Evolutionary conservation across 2,113 vertebrate genomes (phyloP), one percentile per base, ranked within the genome.

Genomic region (Eulacestoma nigropectus): DNA sequence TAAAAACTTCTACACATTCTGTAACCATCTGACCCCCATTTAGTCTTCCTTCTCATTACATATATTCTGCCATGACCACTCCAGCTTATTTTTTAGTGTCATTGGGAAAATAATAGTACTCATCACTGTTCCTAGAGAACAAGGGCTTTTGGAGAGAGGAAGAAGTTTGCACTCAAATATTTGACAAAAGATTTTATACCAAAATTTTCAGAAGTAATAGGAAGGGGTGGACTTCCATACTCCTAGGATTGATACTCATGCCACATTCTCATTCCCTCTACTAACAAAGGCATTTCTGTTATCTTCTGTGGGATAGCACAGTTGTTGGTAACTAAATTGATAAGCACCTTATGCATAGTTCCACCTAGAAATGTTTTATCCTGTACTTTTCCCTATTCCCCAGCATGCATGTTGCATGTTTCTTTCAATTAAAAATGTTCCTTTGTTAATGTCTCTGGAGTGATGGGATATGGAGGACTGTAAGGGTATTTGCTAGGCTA

Each of bases 241-340:
- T n/a, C 72, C 32, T 56, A 21, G 25, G 19, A n/a, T 5, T 75
- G 21, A 90, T 79, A 19, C 6, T 35, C 9, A 23, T 33, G 44
- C 18, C 3, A 3, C 7, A 11, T 35, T 9, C 5, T 49, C 7
- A 3, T 74, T 93, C 60, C 49, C 30, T 81, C n/a, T 64, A 4
- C 4, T 73, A 32, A 15, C 6, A 44, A 73, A 49, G 20, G 7
- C n/a, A 77, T 32, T 91, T 90, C n/a, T 41, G 33, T 37, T 26
- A n/a, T 6, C 6, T 65, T 62, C 32, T 7, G 2, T n/a, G 20
- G 22, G 37, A 16, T 6, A 62, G 8, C 15, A 16, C 1, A 3
- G 37, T 9, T 67, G 12, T 8, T 82, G 21, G 5, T 47, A 53
- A 13, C 9, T 57, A 57, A 67, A 25, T 18, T 59, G 23, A 26